Base-by-base conservation (phyloP, 1,140 invertebrate genomes). In the Frieseomelitta varia region DNA sequence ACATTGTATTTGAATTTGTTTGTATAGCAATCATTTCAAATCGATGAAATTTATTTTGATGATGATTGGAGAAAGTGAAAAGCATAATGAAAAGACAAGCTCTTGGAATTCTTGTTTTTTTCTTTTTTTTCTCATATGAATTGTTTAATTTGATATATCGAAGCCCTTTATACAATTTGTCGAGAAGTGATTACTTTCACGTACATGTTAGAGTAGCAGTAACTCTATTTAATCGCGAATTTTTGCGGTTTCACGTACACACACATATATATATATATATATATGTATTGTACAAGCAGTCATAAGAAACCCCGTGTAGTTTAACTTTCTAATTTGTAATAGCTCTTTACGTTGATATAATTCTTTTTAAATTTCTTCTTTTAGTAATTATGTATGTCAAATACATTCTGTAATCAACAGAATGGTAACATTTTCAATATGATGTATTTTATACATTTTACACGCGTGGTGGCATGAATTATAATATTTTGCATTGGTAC, bases 201-300 rank as follows among this genome's bases (percentile, higher is more conserved):
- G 21, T 30, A 51, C 21, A 2, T 10, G n/a, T 61, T n/a, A 61
- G 14, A n/a, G 39, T 47, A 51, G 21, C 11, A 61, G 12, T 76
- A 63, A 39, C 39, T 76, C 34, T 24, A 39, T 39, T 39, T 39
- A 4, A 17, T 61, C 21, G 56, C 24, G 21, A 76, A 76, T 39
- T 17, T 56, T 75, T 61, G 53, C 55, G 24, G 30, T 56, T 75
- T 72, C 15, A 51, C 27, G 27, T 19, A 53, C 3, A 19, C 0
- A 53, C 19, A 55, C 4, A 51, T 1, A 53, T 4, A 69, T 12
- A 21, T 4, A 72, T 6, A 27, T 12, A 53, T 10, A n/a, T n/a
- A n/a, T n/a, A n/a, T n/a, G n/a, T n/a, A 69, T 67, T 39, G 63
- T 76, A 77, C n/a, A 76, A 75, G 53, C 51, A 34, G n/a, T 58